Base-by-base conservation (phyloP, 2,888 invertebrate species). In the Apotomis capreana region DNA sequence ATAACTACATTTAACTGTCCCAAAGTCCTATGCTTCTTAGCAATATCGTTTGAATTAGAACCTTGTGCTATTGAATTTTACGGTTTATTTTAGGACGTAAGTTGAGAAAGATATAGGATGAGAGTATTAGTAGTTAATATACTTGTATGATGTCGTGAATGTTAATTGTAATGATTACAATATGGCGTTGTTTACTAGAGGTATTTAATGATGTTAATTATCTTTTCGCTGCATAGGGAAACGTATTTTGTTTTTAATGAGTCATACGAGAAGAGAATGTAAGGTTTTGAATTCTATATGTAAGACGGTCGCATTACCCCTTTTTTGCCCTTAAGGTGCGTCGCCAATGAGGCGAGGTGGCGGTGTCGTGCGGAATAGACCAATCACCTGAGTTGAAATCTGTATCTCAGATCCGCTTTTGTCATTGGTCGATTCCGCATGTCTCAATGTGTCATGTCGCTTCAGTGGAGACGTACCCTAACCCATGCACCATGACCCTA, bases 141-240 rank as follows among this genome's bases (percentile, higher is more conserved):
- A 57, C 37, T 67, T 67, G 10, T 46, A 37, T 67, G 49, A 13
- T 37, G 57, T 59, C 49, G 51, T 67, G 36, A 67, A 58, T 67
- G 49, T 51, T 67, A 58, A 71, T 71, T 68, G 71, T 62, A 68
- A 68, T 40, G 71, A 36, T 51, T 40, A 13, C 61, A 67, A 37
- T 51, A 57, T 68, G 70, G 55, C 36, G 64, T 71, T 71, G 71
- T 71, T 71, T 67, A 52, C n/a, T 70, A 44, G 15, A 58, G 57
- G 13, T 58, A 12, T 59, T 49, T 65, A 57, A 57, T 65, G 26
- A 40, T 15, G 54, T 26, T 65, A 46, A 65, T 63, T 65, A 44
- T 65, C 46, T 8, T 46, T 12, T 49, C 8, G 49, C 3, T 49
- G 49, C 40, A 40, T 49, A 49, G 10, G 49, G 49, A 49, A 9